These are phyloP conservation scores for Ryuthela nishihirai DNA, from an alignment of 2,888 invertebrate genomes.

Conservation along the genomic window DNA sequence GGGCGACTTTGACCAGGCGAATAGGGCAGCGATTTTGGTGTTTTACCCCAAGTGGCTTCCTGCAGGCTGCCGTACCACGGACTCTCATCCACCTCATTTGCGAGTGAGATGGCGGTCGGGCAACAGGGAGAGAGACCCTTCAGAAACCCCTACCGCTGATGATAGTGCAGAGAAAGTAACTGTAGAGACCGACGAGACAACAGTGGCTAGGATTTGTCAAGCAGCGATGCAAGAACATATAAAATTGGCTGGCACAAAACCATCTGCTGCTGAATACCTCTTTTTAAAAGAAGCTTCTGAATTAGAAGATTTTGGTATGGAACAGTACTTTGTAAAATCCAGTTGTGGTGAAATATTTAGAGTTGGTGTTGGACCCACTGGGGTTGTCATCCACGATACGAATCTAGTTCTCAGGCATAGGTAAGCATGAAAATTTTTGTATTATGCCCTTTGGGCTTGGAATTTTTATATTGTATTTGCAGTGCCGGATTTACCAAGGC, in stretches of 20 bases:
- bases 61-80: constrained; percentile 19
- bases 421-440: too few relatives aligned
- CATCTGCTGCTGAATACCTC: constrained; percentile 78
- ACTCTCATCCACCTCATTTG: constrained; percentile 9
- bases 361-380: constrained; percentile 79
- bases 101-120: constrained; percentile 32
- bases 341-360: constrained; percentile 44
- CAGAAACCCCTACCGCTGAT: constrained; percentile 4
- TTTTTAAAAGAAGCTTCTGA: constrained; percentile 74
- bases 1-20: constrained; percentile 58
- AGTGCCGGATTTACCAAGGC: too few relatives aligned
- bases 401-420: constrained; percentile 45
- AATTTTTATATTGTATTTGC: too few relatives aligned
- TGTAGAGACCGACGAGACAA: constrained; percentile 19
- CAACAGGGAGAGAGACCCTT: constrained; percentile 14
- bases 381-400: constrained; percentile 61
- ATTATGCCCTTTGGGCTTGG: too few relatives aligned
- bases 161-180: constrained; percentile 6
- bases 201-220: constrained; percentile 12
- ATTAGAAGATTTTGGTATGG: constrained; percentile 76
- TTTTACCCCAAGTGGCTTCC: constrained; percentile 36
- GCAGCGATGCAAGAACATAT: constrained; percentile 44
- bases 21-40: constrained; percentile 34
- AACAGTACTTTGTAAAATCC: constrained; percentile 65
- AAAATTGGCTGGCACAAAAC: constrained; percentile 61